Evolutionary conservation across 2,888 invertebrate genomes (phyloP), one percentile per base, ranked within the genome.

Genomic region (Troides oblongomaculatus): DNA sequence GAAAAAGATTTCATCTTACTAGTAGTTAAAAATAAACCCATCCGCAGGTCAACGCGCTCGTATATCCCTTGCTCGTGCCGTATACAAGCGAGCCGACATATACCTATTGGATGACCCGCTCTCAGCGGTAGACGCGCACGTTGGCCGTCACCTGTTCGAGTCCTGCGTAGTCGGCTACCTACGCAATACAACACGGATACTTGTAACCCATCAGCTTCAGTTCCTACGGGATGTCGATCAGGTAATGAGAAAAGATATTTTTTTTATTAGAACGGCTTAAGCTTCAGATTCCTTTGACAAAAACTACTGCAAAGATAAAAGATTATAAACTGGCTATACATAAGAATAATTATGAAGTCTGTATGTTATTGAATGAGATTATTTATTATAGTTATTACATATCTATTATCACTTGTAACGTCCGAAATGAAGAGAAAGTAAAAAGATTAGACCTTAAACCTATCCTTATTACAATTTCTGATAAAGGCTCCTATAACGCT

Each of bases 51-150:
- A 98, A 85, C 95, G 97, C 72, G 98, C 98, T 0, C 94, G 98
- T 74, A 96, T 99, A 67, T 97, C 97, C 70, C 93, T 99, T 62
- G 97, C 97, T 0, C 94, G 98, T 74, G 96, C 97, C 0, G 95
- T 98, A 0, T 98, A 98, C 87, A 95, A 96, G 64, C 94, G 97
- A 73, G 95, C 97, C 0, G 97, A 97, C 76, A 95, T 98, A 74
- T 98, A 97, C 82, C 87, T 98, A 21, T 88, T 98, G 67, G 98
- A 98, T 84, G 98, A 98, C 90, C 98, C 98, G 0, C 90, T 98
- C 56, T 96, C 97, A 72, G 98, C 98, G 0, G 98, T 98, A n/a
- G 98, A 98, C 88, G 95, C 97, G 0, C 96, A 97, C 83, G 98
- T 98, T 1, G 97, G 97, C 1, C 95, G 96, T 6, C 96, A 97